Percentiles rank a stretch among this genome's conserved stretches.
These are phyloP conservation scores for Sinocyclocheilus rhinocerous DNA, from an alignment of 2,113 vertebrate genomes.

Conservation along the genomic window DNA sequence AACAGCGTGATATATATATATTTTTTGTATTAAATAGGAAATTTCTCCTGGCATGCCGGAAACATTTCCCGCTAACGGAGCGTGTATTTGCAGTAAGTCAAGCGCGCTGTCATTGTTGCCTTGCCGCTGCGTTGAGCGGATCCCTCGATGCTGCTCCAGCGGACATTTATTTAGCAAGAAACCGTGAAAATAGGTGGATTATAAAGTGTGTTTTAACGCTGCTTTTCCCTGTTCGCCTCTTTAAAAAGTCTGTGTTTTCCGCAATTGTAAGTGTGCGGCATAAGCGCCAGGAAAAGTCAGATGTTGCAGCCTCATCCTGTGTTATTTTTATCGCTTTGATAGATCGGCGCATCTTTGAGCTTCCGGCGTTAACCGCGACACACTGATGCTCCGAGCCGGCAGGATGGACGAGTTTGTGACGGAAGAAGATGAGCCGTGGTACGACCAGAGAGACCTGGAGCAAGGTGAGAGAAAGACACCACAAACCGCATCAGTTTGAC, in stretches of 20 bases:
- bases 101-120: conserved; percentile 5
- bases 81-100: neutral
- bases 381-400: conserved; percentile 78
- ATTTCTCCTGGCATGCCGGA: neutral
- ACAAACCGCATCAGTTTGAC: conserved; percentile 13
- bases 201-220: neutral
- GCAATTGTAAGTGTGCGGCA: neutral
- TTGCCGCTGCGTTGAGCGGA: neutral
- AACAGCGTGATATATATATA: neutral
- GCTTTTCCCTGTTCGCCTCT: neutral
- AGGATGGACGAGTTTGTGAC: conserved; percentile 94
- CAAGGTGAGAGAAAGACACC: conserved; percentile 80
- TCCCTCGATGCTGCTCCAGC: neutral
- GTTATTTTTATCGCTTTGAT: neutral
- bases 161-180: neutral
- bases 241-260: neutral
- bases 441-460: conserved; percentile 94
- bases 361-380: conserved; percentile 61
- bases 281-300: neutral
- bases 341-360: conserved; percentile 33
- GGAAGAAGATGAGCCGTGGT: conserved; percentile 96
- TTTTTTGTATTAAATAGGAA: neutral
- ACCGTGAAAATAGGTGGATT: neutral
- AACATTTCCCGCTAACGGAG: neutral
- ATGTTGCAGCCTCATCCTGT: neutral